Evolutionary conservation across 2,113 vertebrate species (phyloP).

Genomic region (Noturus placidus): DNA sequence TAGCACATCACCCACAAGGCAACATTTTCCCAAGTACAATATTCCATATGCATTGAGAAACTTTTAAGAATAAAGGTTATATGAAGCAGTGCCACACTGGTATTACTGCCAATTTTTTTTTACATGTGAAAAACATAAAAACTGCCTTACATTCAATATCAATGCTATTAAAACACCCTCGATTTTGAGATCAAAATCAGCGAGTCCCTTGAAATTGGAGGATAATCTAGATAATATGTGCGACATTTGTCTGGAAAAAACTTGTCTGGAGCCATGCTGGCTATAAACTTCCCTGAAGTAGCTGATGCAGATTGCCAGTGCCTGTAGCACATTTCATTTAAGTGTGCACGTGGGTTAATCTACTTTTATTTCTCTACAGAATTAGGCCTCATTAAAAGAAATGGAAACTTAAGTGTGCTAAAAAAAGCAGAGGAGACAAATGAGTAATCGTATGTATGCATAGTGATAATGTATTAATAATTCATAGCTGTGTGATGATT

Average conservation of each 20-base stretch:
- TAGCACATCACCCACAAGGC: constrained; percentile 28
- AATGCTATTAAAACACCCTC: background rate
- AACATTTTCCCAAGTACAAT: constrained; percentile 24
- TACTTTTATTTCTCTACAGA: constrained; percentile 51
- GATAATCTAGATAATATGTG: constrained; percentile 13
- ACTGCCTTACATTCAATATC: background rate
- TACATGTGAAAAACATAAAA: background rate
- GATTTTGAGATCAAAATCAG: constrained; percentile 2
- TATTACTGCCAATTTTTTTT: background rate
- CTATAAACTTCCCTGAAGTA: constrained; percentile 23
- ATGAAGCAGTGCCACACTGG: too few species aligned
- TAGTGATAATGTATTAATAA: constrained; percentile 75
- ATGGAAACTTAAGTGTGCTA: constrained; percentile 59
- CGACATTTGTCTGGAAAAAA: background rate
- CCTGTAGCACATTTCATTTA: constrained; percentile 44
- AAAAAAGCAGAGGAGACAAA: constrained; percentile 60
- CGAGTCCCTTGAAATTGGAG: background rate
- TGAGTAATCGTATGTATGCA: constrained; percentile 66
- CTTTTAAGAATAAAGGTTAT: constrained; percentile 36
- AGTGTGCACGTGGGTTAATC: constrained; percentile 48
- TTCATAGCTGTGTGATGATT: constrained; percentile 76
- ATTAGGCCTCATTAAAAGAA: constrained; percentile 63
- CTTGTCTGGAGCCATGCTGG: constrained; percentile 21
- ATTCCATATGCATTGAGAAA: constrained; percentile 39
- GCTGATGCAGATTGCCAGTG: constrained; percentile 25